These are phyloP conservation scores for Trichogramma dendrolimi DNA, from an alignment of 2,888 invertebrate genomes.

Conservation along the genomic window DNA sequence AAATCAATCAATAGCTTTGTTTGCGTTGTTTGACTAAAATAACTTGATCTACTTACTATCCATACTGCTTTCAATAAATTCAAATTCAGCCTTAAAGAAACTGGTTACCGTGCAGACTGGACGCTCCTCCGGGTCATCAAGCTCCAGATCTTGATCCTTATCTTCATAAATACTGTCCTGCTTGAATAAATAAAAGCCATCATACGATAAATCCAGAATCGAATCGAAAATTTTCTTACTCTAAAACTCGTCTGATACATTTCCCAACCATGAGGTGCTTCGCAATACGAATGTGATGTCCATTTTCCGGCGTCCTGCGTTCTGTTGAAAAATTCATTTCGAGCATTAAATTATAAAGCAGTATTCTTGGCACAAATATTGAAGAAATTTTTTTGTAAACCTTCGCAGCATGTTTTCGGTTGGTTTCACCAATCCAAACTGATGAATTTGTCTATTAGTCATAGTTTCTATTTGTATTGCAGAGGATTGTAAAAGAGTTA, in stretches of 20 bases:
- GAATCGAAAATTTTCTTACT: conserved; percentile 38
- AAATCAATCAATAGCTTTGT: conserved; percentile 22
- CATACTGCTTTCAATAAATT: conserved; percentile 57
- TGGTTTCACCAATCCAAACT: conserved; percentile 43
- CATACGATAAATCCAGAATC: not conserved
- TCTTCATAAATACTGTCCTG: conserved; percentile 31
- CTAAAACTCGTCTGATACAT: conserved; percentile 53
- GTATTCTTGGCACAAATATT: not conserved
- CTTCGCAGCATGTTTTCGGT: conserved; percentile 37
- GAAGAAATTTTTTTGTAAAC: conserved; percentile 20
- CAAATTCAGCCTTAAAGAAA: conserved; percentile 55
- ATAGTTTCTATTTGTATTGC: conserved; percentile 54
- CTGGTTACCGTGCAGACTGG: conserved; percentile 54
- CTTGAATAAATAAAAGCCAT: not conserved
- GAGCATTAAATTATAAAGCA: too few relatives aligned
- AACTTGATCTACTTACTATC: conserved; percentile 51
- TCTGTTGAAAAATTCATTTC: conserved; percentile 7
- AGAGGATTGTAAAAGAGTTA: conserved; percentile 58
- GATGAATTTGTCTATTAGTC: conserved; percentile 38
- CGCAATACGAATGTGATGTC: not conserved
- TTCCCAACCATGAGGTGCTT: conserved; percentile 48
- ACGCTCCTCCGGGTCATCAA: conserved; percentile 15
- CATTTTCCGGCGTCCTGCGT: conserved; percentile 10
- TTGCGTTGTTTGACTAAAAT: not conserved
- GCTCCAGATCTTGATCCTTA: conserved; percentile 2